These are phyloP conservation scores for Austrolebias charrua DNA, from an alignment of 2,797 vertebrate genomes.

Conservation along the genomic window DNA sequence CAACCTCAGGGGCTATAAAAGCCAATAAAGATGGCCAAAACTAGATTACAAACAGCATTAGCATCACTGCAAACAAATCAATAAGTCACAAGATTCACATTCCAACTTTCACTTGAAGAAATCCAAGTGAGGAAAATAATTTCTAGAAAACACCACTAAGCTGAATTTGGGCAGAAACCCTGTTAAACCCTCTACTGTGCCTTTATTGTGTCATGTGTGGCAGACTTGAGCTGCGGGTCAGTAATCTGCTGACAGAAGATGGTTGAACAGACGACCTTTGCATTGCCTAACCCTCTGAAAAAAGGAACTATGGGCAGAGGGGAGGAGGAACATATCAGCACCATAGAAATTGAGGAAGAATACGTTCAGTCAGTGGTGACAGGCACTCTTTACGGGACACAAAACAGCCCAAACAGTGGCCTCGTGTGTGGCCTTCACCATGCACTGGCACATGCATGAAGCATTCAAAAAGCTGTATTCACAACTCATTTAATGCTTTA, in stretches of 20 bases:
- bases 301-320: conserved; percentile 57
- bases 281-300: conserved; percentile 48
- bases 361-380: conserved; percentile 75
- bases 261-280: conserved; percentile 61
- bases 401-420: conserved; percentile 70
- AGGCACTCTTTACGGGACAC: conserved; percentile 69
- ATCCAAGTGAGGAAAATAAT: conserved; percentile 3
- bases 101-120: conserved; percentile 24
- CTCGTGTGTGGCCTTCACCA: conserved; percentile 61
- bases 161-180: conserved; percentile 19
- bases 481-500: conserved; percentile 45
- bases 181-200: conserved; percentile 3
- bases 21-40: conserved; percentile 35
- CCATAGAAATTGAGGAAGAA: conserved; percentile 77
- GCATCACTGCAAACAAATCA: conserved; percentile 13
- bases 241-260: conserved; percentile 48
- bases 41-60: conserved; percentile 16
- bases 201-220: conserved; percentile 19
- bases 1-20: conserved; percentile 38
- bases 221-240: conserved; percentile 17
- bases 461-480: conserved; percentile 68
- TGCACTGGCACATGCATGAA: conserved; percentile 66
- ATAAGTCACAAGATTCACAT: conserved; percentile 43
- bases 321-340: conserved; percentile 68
- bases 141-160: not conserved